Evolutionary conservation across 2,797 vertebrate genomes (phyloP), one percentile per base, ranked within the genome.

Genomic region (Rallus crepitans): DNA sequence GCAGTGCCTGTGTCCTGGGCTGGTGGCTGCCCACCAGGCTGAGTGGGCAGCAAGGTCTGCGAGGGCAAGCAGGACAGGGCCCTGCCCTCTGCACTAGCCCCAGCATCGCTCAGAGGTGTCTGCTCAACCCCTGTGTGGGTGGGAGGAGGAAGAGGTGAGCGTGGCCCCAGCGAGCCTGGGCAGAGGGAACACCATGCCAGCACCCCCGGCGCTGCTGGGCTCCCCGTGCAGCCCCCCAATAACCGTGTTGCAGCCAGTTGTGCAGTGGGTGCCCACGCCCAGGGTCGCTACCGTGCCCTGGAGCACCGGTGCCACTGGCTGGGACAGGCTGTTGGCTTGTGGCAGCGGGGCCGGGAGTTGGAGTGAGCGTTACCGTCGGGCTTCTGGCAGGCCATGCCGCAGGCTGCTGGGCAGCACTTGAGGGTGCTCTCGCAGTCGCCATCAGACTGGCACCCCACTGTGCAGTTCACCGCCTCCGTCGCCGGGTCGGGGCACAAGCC

Each of bases 401-500:
- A 97, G 91, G 94, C 94, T 4, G 87, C 94, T 48, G 96, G 96
- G 95, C 96, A 97, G 93, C 96, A 97, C 94, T 97, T 97, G 93
- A 96, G 96, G 89, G 91, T 97, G 93, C 96, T 96, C 89, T 97
- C 96, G 64, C 96, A 97, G 93, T 97, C 96, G 64, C 93, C 95
- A 96, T 97, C 96, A 15, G 96, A 96, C 96, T 97, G 96, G 96
- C 96, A 97, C 87, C 93, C 93, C 75, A 66, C 66, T 3, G 96
- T 97, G 95, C 96, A 96, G 93, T 96, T 97, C 78, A 25, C 94
- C 6, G 69, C 82, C 3, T 92, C 94, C 53, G 1, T 25, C 30
- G 89, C 81, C 5, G 64, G 47, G 45, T 64, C 93, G 2, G 96
- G 96, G 94, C 96, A 97, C 96, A 96, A 93, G 31, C 96, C 96